Base-by-base conservation (phyloP, 2,113 vertebrate species). In the Anolis sagrei region DNA sequence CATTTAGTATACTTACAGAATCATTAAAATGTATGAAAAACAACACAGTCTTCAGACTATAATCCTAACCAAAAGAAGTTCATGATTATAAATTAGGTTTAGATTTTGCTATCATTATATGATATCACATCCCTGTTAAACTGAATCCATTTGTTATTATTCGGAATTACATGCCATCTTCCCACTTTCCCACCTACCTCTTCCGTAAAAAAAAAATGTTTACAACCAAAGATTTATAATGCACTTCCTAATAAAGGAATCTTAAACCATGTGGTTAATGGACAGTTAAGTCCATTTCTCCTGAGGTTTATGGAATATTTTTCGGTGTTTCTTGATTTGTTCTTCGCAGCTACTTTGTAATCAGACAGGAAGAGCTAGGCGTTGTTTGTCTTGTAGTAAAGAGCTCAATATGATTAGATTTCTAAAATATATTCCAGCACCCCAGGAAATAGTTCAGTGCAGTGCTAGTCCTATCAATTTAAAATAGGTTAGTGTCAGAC, bases 401-500 rank as follows among this genome's bases (percentile, higher is more conserved):
- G 76, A 90, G 54, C 58, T 91, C 80, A 34, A 75, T 89, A 74
- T 70, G 89, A 91, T 90, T 92, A 93, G 90, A 91, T 91, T 87
- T 93, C 91, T 92, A 87, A 90, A 94, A 90, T 92, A 84, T 86
- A 89, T 92, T 90, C 29, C 86, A 88, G 51, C 89, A 90, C 86
- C 27, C 83, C 90, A 92, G 90, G 92, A 95, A 91, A 87, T 74
- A 58, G 70, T 87, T 93, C 82, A 54, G 16, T 92, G 70, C 89
- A 85, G 68, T 39, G 86, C 66, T 87, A 79, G 86, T 92, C 69
- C 79, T 92, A 94, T 91, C 93, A 93, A 89, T 93, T 94, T 92
- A 92, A 93, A 95, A 91, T 72, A 90, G 87, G 88, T 91, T 87
- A 89, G 79, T 90, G 83, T 94, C 90, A 94, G 87, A 83, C 83